Base-by-base conservation (phyloP, 2,797 vertebrate species). In the Ceryle rudis region DNA sequence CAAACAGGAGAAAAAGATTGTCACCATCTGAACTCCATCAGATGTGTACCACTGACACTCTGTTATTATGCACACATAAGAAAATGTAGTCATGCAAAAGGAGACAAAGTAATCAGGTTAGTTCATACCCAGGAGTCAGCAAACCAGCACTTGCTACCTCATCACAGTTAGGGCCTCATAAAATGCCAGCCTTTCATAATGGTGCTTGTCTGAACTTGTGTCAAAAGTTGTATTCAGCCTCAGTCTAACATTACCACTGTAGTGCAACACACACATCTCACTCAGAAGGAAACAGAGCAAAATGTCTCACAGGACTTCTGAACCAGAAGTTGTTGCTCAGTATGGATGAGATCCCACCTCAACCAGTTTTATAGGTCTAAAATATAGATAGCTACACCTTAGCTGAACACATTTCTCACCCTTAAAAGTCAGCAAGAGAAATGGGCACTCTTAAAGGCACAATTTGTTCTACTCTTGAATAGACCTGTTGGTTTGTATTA, bases 191-290 rank as follows among this genome's bases (percentile, higher is more conserved):
- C 18, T 42, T 80, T 87, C 78, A 37, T 41, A 62, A 57, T 8
- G 26, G 6, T 0, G 2, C 18, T 25, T 41, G 12, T 20, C 10
- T 35, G 42, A 86, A 28, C 29, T 41, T 35, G 5, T 21, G 46
- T n/a, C 33, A 61, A 26, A 65, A 61, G 14, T 37, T 15, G 7
- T 10, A 15, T 71, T 61, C 47, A 37, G 8, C 19, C 14, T 35
- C 81, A 29, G 21, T 15, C 60, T 39, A 46, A 65, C 8, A 11
- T 9, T 5, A 23, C 31, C 3, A 2, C 11, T 1, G 3, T 35
- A 66, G 26, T 12, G 16, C n/a, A 54, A 29, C 0, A 1, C 2
- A 0, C 6, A 7, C 16, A 26, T 46, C 18, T 65, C 20, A 44
- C 29, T 18, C 2, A 3, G n/a, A 44, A 29, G 15, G 58, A 77